Base-by-base conservation (phyloP, 2,797 vertebrate genomes). In the Uromys caudimaculatus region DNA sequence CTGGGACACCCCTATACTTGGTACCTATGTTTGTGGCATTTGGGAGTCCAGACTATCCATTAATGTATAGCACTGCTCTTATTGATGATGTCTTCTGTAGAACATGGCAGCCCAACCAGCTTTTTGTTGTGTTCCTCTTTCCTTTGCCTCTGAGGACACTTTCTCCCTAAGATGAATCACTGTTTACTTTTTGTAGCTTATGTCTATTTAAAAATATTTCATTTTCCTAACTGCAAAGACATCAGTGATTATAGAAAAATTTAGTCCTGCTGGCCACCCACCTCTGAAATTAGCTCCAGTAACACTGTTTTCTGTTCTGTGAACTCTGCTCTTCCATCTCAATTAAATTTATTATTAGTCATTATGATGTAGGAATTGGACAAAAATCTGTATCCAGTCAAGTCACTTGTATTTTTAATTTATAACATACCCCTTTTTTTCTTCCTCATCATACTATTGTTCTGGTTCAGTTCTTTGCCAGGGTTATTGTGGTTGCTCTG, bases 11-110 rank as follows among this genome's bases (percentile, higher is more conserved):
- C 19, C 35, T 82, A 6, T 83, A 44, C 38, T 78, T 58, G n/a
- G n/a, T 94, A 71, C 23, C 11, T 92, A 8, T 85, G 50, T 88
- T 69, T 91, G 27, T 77, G 79, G 64, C 71, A 35, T 93, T 94
- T 97, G 85, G 64, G 54, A 95, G 84, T 11, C 47, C 6, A 79
- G 41, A 56, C 58, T 47, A 32, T 19, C 62, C 11, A 52, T 69
- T 86, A 27, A 12, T 86, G 60, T n/a, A 21, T n/a, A 58, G 35
- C 64, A 83, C 29, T 47, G 35, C 71, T 94, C 54, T 88, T 64
- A 84, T 86, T 87, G n/a, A 44, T n/a, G 14, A 13, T 35, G 6
- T 87, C 16, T 88, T 89, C 21, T n/a, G 6, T 54, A n/a, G 44
- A 71, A 17, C 50, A 73, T 87, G 47, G 67, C n/a, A 93, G 11